Evolutionary conservation across 1,140 invertebrate genomes (phyloP).

Genomic region (Drosophila teissieri): DNA sequence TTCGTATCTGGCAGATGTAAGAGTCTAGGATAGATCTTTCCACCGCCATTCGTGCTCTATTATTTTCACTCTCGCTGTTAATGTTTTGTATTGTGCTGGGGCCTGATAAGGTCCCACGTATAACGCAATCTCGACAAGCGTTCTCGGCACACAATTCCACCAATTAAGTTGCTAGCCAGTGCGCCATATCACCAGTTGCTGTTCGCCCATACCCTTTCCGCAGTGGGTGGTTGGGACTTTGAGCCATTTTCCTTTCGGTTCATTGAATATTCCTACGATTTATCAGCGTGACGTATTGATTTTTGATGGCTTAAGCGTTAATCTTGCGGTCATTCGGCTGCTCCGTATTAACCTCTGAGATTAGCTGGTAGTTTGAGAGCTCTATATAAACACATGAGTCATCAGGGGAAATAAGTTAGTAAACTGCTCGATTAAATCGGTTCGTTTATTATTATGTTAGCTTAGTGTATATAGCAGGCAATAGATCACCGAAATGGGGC

Average conservation of each 20-base stretch:
- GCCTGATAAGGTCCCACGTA: conserved; percentile 44
- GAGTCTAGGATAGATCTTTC: conserved; percentile 8
- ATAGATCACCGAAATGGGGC: conserved; percentile 5
- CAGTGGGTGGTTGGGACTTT: conserved; percentile 44
- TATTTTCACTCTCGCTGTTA: conserved; percentile 22
- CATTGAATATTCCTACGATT: conserved; percentile 22
- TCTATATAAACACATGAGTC: conserved; percentile 5
- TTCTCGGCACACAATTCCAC: conserved; percentile 39
- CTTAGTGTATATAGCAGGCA: not conserved
- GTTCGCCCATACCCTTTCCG: conserved; percentile 19
- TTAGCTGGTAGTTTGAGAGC: not conserved
- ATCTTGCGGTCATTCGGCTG: conserved; percentile 14
- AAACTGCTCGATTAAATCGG: conserved; percentile 3
- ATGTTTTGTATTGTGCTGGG: conserved; percentile 18
- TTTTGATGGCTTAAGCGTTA: conserved; percentile 20
- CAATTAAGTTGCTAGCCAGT: conserved; percentile 52
- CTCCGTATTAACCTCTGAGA: not conserved
- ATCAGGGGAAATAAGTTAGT: not conserved
- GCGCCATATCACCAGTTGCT: conserved; percentile 34
- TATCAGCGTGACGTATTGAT: conserved; percentile 50
- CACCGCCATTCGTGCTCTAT: conserved; percentile 9
- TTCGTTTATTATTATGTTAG: not conserved
- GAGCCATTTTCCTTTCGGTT: conserved; percentile 3
- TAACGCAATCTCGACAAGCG: conserved; percentile 57
- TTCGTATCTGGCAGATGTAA: conserved; percentile 3